phyloP scores from a whole-genome alignment of 2,888 invertebrate genomes.

The Anthrax anthrax region DNA sequence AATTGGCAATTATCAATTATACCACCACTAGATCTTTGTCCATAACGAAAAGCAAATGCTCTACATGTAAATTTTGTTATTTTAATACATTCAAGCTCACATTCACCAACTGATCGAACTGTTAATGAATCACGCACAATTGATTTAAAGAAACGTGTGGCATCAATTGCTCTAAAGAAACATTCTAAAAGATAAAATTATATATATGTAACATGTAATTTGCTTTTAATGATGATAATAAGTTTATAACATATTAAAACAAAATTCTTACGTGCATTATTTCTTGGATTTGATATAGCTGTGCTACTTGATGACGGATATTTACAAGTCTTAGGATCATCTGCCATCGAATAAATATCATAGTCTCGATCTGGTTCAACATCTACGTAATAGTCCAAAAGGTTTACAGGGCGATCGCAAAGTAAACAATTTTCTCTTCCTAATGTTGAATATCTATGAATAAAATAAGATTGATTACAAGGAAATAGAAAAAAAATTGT shows the following conservation, averaged over 20 bases:
- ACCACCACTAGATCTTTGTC: constrained; percentile 47
- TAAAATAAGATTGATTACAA: neutral
- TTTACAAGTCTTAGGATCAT: constrained; percentile 39
- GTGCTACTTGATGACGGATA: constrained; percentile 19
- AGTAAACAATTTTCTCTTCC: constrained; percentile 58
- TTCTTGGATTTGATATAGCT: constrained; percentile 35
- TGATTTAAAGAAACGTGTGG: constrained; percentile 48
- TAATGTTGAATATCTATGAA: constrained; percentile 27
- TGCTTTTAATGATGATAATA: too few species aligned
- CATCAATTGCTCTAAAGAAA: constrained; percentile 67
- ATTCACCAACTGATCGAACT: constrained; percentile 58
- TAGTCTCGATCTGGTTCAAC: constrained; percentile 58
- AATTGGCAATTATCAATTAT: constrained; percentile 61
- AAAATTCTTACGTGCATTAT: constrained; percentile 17
- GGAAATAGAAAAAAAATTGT: neutral
- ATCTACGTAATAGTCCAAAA: constrained; percentile 58
- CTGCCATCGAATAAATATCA: constrained; percentile 63
- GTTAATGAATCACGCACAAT: constrained; percentile 51
- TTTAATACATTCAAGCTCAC: constrained; percentile 65
- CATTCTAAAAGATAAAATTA: constrained; percentile 45
- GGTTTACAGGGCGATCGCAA: constrained; percentile 53
- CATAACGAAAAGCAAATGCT: constrained; percentile 64
- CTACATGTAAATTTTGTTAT: constrained; percentile 61
- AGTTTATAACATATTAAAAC: too few species aligned
- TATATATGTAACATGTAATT: too few species aligned